Evolutionary conservation across 2,888 invertebrate species (phyloP).

Genomic region (Parelbella ahira): DNA sequence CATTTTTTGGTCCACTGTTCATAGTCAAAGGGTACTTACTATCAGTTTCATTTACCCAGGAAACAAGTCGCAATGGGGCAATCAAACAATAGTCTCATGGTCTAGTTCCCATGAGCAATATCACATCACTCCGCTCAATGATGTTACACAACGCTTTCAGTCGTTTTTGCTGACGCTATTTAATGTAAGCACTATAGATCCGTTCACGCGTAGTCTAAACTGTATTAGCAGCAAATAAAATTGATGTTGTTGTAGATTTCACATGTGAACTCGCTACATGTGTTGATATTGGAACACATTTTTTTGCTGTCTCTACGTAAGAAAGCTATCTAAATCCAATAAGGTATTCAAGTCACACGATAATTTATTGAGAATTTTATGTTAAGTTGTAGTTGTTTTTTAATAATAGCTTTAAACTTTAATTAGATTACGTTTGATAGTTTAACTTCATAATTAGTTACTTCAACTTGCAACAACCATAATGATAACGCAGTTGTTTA

Average conservation of each 20-base stretch:
- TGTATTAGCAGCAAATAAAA: neutral
- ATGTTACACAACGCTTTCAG: constrained; percentile 18
- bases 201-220: neutral
- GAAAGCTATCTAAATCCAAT: neutral
- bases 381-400: too few relatives aligned
- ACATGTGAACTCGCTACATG: neutral
- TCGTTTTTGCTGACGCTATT: constrained; percentile 13
- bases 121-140: constrained; percentile 18
- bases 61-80: constrained; percentile 6
- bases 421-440: too few relatives aligned
- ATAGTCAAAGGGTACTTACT: neutral
- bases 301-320: neutral
- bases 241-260: neutral
- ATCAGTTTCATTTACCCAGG: constrained; percentile 8
- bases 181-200: neutral
- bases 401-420: too few relatives aligned
- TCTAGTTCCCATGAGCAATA: constrained; percentile 22
- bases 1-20: too few relatives aligned
- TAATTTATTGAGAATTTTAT: too few relatives aligned
- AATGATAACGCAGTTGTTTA: too few relatives aligned
- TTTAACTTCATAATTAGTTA: too few relatives aligned
- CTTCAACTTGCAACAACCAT: too few relatives aligned
- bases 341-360: too few relatives aligned
- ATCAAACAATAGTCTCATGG: constrained; percentile 6
- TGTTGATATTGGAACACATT: neutral